Conservation (phyloP, 2,888 invertebrate species). For the Mesopsocus fuscifrons region DNA sequence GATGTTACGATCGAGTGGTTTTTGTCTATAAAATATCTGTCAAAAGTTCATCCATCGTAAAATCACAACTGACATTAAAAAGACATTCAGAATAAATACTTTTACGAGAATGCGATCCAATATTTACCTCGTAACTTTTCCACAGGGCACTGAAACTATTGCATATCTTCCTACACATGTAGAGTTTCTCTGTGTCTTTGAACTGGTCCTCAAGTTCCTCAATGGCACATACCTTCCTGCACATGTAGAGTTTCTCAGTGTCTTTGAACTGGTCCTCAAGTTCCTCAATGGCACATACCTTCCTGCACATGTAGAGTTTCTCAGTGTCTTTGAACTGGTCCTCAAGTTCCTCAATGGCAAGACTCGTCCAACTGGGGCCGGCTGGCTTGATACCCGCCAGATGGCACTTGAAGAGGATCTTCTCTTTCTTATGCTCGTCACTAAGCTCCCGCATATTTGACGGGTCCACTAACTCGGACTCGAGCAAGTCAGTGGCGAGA, state of each 20-base stretch:
- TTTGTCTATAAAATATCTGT: too few species aligned
- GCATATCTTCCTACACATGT: conserved; percentile 34
- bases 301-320: conserved; percentile 32
- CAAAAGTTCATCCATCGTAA: too few species aligned
- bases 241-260: conserved; percentile 31
- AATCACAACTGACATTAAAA: too few species aligned
- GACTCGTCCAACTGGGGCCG: conserved; percentile 41
- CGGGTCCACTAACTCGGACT: not conserved
- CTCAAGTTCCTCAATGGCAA: conserved; percentile 38
- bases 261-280: conserved; percentile 32
- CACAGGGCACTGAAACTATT: too few species aligned
- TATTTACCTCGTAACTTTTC: too few species aligned
- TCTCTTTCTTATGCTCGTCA: not conserved
- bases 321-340: conserved; percentile 31
- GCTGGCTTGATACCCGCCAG: conserved; percentile 49
- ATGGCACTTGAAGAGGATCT: conserved; percentile 34
- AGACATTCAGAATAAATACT: too few species aligned
- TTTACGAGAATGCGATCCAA: too few species aligned
- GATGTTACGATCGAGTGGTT: too few species aligned
- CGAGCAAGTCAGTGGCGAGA: not conserved
- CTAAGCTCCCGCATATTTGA: not conserved
- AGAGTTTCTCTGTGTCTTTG: conserved; percentile 27
- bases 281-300: conserved; percentile 38
- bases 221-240: conserved; percentile 35
- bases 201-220: conserved; percentile 37